These are phyloP conservation scores for Mesochorus sp. DNA, from an alignment of 2,888 invertebrate species.

Conservation along the genomic window DNA sequence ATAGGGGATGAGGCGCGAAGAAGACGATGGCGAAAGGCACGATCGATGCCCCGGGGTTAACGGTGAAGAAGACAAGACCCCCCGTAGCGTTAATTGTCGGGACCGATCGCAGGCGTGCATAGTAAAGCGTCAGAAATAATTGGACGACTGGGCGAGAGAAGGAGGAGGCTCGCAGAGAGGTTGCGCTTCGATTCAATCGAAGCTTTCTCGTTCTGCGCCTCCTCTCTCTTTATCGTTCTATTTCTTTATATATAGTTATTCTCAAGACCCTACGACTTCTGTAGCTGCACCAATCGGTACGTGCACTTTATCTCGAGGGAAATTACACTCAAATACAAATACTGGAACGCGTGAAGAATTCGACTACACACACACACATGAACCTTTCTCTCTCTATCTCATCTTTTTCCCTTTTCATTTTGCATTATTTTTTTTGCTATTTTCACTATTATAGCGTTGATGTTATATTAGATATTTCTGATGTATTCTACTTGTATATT, in stretches of 20 bases:
- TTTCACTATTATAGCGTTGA: too few species aligned
- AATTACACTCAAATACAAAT: conserved; percentile 58
- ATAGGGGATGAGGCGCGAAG: conserved; percentile 20
- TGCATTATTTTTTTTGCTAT: too few species aligned
- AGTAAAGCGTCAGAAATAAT: conserved; percentile 75
- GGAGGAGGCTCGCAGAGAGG: conserved; percentile 62
- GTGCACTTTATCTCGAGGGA: conserved; percentile 57
- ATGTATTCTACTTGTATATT: too few species aligned
- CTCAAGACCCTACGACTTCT: conserved; percentile 2
- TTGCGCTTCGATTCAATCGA: conserved; percentile 62
- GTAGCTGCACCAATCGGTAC: neutral
- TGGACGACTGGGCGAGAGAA: conserved; percentile 72
- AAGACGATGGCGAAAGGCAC: conserved; percentile 45
- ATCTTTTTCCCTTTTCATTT: conserved; percentile 21
- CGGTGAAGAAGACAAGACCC: conserved; percentile 62
- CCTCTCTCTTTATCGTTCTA: neutral
- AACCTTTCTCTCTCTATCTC: neutral
- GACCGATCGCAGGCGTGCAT: conserved; percentile 69
- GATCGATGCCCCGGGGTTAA: conserved; percentile 61
- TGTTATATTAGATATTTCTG: too few species aligned
- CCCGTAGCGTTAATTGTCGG: conserved; percentile 72
- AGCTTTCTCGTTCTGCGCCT: conserved; percentile 16
- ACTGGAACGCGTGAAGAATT: conserved; percentile 9
- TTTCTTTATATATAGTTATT: conserved; percentile 3
- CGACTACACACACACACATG: conserved; percentile 14